Percentiles rank a stretch among this genome's conserved stretches.
Evolutionary conservation across 2,113 vertebrate species (phyloP).

Genomic region (Tetraodon nigroviridis): DNA sequence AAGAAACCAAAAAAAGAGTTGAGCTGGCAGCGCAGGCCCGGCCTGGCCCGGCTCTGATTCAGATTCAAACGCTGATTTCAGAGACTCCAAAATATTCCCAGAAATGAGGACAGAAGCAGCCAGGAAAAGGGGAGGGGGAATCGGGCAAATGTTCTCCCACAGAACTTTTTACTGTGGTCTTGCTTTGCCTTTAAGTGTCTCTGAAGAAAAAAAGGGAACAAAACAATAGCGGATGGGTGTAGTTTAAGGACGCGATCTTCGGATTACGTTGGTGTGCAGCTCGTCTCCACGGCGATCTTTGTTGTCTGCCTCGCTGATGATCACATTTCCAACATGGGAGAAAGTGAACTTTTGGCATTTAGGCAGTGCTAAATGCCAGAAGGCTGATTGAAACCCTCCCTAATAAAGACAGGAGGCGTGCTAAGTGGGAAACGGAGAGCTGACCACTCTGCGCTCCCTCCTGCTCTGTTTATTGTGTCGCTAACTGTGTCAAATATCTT

Average conservation of each 20-base stretch:
- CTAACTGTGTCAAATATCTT: neutral
- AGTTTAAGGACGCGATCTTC: constrained; percentile 8
- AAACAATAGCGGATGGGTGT: neutral
- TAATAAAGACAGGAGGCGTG: neutral
- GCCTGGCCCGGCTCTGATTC: constrained; percentile 4
- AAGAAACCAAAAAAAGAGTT: neutral
- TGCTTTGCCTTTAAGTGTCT: constrained; percentile 6
- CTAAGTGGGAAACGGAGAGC: neutral
- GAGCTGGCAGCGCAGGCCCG: constrained; percentile 6
- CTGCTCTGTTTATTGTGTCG: neutral
- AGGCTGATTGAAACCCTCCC: neutral
- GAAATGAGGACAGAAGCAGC: constrained; percentile 10
- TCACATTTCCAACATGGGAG: neutral
- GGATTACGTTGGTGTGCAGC: constrained; percentile 11
- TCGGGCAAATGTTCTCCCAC: constrained; percentile 11
- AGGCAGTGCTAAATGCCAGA: neutral
- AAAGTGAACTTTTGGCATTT: neutral
- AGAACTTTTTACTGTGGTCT: constrained; percentile 6
- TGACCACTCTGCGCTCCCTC: neutral
- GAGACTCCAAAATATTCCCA: constrained; percentile 46
- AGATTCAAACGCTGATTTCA: constrained; percentile 45
- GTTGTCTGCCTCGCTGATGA: neutral
- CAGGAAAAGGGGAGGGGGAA: neutral
- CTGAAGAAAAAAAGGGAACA: constrained; percentile 5
- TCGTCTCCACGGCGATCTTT: neutral